Base-by-base conservation (phyloP, 2,797 vertebrate species). In the Anabas testudineus region DNA sequence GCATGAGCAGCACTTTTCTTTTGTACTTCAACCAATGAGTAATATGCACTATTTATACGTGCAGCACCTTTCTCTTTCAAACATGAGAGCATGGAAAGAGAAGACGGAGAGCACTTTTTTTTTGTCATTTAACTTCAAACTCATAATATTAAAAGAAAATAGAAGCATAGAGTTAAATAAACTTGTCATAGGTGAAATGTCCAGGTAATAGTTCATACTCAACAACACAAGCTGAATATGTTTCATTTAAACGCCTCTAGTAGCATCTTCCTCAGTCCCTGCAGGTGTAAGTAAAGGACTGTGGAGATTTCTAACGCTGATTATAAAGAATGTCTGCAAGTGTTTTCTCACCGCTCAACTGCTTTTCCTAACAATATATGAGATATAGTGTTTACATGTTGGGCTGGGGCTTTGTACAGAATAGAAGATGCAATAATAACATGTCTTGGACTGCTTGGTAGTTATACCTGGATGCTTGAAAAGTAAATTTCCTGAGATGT, bases 351-450 rank as follows among this genome's bases (percentile, higher is more conserved):
- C 21, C 30, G 14, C 18, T 32, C 43, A 53, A 1, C 15, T 4
- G 12, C 1, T 26, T 34, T 26, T 59, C n/a, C 6, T 22, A 26
- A 67, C 58, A 6, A 37, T 28, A 12, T 14, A 36, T 7, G 12
- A 47, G 10, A 39, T 1, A 2, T 37, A 22, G 3, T 49, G 62
- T 81, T 67, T 51, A 49, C 41, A 30, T 36, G 18, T 37, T 22
- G 6, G 51, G 22, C 14, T 34, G 41, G 39, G 8, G 53, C 16
- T 52, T n/a, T 13, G 39, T 21, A 15, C 28, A 36, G 3, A 53
- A 15, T 10, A 32, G 2, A 14, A 32, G 28, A 56, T 51, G 12
- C 28, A 22, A 10, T 53, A 10, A 49, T 28, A 5, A 28, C 39
- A 49, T 22, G 18, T 19, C 24, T 24, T 24, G 28, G 28, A 30